Conservation (phyloP, 2,113 vertebrate species). For the Hippocampus mohnikei region DNA sequence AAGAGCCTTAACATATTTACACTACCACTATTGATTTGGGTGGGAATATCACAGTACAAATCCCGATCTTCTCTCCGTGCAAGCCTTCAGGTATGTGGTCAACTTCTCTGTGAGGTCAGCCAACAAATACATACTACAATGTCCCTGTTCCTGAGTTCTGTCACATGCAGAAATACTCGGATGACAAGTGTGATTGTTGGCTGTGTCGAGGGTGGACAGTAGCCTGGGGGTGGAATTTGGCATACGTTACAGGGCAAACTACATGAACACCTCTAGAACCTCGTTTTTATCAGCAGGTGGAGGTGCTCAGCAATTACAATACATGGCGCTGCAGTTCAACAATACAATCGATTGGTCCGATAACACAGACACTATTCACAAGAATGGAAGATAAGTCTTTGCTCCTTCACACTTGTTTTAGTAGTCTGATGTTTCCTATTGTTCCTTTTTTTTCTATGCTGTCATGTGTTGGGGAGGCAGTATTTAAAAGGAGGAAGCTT, state of each 20-base stretch:
- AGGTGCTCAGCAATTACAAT: neutral
- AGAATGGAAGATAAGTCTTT: neutral
- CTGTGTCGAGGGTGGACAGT: neutral
- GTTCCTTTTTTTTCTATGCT: no score
- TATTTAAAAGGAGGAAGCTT: no score
- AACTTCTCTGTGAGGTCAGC: neutral
- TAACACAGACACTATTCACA: neutral
- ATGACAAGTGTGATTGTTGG: neutral
- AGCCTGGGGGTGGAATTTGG: neutral
- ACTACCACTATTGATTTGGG: slow-evolving; percentile 53
- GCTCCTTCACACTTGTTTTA: no score
- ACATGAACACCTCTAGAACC: neutral
- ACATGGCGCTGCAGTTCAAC: neutral
- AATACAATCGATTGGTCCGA: neutral
- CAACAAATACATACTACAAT: neutral
- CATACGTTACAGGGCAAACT: neutral
- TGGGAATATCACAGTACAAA: neutral
- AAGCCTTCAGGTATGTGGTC: neutral
- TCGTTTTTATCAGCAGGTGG: neutral
- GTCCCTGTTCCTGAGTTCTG: neutral
- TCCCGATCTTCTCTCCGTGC: no score
- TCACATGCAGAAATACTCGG: neutral
- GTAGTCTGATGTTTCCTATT: no score
- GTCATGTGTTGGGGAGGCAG: no score
- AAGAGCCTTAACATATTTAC: slow-evolving; percentile 69